Percentiles rank a stretch among this genome's conserved stretches.
These are phyloP conservation scores for Callyntrura guangdongensis DNA, from an alignment of 2,888 invertebrate species.

Conservation along the genomic window DNA sequence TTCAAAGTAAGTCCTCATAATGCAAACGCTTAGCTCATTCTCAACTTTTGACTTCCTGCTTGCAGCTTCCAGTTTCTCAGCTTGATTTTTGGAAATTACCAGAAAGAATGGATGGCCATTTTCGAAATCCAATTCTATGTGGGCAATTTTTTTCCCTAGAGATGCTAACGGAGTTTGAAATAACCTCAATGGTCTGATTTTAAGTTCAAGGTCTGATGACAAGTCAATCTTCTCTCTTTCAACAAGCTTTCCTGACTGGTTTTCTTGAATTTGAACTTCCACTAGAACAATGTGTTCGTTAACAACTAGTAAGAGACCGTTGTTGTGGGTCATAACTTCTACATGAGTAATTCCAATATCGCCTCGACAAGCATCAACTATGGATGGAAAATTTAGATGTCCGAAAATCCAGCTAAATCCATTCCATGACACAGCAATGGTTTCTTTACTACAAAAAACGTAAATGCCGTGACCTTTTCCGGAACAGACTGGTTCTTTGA, in stretches of 20 bases:
- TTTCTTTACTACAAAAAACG: slow-evolving; percentile 56
- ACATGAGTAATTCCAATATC: neutral
- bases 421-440: slow-evolving; percentile 62
- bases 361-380: too few relatives aligned
- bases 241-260: neutral
- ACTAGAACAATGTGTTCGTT: slow-evolving; percentile 27
- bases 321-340: neutral
- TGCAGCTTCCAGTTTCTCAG: neutral
- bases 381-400: neutral
- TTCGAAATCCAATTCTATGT: slow-evolving; percentile 26
- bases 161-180: neutral
- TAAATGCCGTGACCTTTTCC: slow-evolving; percentile 55
- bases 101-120: slow-evolving; percentile 4
- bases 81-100: neutral
- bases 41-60: neutral
- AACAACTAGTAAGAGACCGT: slow-evolving; percentile 7
- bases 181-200: slow-evolving; percentile 4
- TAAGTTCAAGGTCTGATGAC: slow-evolving; percentile 1
- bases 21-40: slow-evolving; percentile 11
- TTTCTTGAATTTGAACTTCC: neutral
- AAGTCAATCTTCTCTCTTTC: neutral
- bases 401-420: slow-evolving; percentile 56
- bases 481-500: slow-evolving; percentile 29
- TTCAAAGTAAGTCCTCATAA: slow-evolving; percentile 31
- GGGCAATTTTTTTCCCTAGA: neutral